Conservation (phyloP, 2,113 vertebrate genomes). For the Trematocara nigrifrons region DNA sequence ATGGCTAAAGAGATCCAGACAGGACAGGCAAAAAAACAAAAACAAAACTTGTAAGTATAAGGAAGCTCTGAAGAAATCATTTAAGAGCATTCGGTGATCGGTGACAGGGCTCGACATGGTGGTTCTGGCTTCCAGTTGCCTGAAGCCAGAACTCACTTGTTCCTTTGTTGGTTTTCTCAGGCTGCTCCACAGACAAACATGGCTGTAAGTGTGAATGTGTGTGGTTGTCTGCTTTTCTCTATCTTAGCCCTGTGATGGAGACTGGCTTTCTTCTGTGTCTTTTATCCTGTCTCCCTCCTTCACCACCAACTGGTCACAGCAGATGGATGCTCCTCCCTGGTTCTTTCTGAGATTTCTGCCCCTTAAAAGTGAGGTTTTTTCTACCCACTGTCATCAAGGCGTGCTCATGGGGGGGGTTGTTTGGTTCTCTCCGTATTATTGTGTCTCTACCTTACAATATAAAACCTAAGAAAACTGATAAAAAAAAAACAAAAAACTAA, state of each 20-base stretch:
- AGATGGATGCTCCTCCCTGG: neutral
- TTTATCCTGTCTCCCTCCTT: neutral
- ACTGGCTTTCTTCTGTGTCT: neutral
- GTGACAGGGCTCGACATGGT: neutral
- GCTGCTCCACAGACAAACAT: neutral
- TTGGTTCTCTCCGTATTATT: neutral
- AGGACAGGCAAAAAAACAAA: too few species aligned
- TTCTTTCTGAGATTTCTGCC: neutral
- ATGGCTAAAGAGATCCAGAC: too few species aligned
- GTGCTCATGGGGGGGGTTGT: neutral
- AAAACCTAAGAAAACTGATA: neutral
- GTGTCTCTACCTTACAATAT: neutral
- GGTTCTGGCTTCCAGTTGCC: neutral
- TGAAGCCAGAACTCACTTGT: neutral
- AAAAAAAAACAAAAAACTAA: too few species aligned
- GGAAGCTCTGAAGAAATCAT: neutral
- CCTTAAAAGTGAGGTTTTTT: neutral
- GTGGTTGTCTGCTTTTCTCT: neutral
- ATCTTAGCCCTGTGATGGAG: neutral
- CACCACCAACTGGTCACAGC: neutral
- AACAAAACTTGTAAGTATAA: too few species aligned
- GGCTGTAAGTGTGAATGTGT: neutral
- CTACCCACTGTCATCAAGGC: neutral
- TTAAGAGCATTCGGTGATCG: neutral
- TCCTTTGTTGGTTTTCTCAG: neutral